Percentiles rank a stretch among this genome's conserved stretches.
Evolutionary conservation across 2,113 vertebrate genomes (phyloP).

Genomic region (Galemys pyrenaicus): DNA sequence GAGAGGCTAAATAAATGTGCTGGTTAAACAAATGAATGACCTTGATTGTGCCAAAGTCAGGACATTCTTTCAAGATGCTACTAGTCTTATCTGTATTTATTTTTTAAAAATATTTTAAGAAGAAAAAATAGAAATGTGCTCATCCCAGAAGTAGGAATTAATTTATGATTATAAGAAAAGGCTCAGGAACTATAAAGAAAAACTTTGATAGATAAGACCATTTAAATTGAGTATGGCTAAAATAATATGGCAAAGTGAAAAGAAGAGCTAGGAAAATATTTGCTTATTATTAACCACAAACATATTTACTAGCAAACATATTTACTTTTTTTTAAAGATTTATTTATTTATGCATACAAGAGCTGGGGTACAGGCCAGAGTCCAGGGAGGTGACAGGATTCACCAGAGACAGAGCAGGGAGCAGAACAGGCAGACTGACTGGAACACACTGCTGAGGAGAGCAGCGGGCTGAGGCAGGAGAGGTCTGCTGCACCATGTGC

Average conservation of each 20-base stretch:
- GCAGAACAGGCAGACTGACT: too few relatives aligned
- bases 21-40: neutral
- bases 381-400: too few relatives aligned
- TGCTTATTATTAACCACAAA: neutral
- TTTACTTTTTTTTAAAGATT: too few relatives aligned
- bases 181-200: neutral
- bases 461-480: too few relatives aligned
- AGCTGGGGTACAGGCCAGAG: too few relatives aligned
- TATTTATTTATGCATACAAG: too few relatives aligned
- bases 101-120: neutral
- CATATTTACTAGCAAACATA: too few relatives aligned
- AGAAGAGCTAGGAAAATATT: neutral
- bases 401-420: too few relatives aligned
- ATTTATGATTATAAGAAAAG: conserved; percentile 19
- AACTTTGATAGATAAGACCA: neutral
- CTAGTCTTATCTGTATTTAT: neutral
- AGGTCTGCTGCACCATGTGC: too few relatives aligned
- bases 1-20: neutral
- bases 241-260: neutral
- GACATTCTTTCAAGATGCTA: neutral
- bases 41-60: neutral
- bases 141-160: neutral
- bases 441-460: too few relatives aligned
- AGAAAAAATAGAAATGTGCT: neutral
- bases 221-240: conserved; percentile 4